These are phyloP conservation scores for Sesia apiformis DNA, from an alignment of 2,888 invertebrate genomes.

Conservation along the genomic window DNA sequence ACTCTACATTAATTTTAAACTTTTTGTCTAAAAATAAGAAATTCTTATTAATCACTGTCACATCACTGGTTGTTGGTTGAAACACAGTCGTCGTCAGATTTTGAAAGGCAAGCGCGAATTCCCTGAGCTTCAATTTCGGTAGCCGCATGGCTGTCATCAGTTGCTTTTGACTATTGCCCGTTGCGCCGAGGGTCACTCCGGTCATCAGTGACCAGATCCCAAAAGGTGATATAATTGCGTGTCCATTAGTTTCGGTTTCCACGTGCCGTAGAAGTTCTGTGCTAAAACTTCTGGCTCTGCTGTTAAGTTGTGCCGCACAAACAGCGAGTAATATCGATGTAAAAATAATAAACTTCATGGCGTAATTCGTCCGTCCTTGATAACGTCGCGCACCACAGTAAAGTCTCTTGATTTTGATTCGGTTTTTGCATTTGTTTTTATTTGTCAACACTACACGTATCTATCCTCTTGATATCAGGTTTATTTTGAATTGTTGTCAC, in stretches of 20 bases:
- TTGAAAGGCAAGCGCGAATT: conserved; percentile 45
- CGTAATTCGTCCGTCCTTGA: conserved; percentile 18
- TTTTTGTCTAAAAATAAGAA: conserved; percentile 55
- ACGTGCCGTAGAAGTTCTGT: not conserved
- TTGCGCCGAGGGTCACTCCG: conserved; percentile 52
- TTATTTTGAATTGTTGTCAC: not conserved
- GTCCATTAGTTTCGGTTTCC: not conserved
- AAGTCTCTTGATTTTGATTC: not conserved
- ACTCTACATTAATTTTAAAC: conserved; percentile 37
- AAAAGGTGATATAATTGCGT: conserved; percentile 69
- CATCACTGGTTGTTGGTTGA: conserved; percentile 38
- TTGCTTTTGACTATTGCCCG: conserved; percentile 43
- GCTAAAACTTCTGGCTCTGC: not conserved
- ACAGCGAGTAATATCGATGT: conserved; percentile 24
- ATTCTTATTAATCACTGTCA: conserved; percentile 47
- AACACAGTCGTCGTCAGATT: conserved; percentile 38
- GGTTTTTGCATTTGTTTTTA: not conserved
- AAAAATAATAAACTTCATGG: conserved; percentile 34
- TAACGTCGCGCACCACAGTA: not conserved
- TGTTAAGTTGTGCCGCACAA: not conserved
- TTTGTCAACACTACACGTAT: not conserved
- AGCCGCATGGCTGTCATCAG: conserved; percentile 45
- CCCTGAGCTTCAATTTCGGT: conserved; percentile 20
- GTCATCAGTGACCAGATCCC: conserved; percentile 72
- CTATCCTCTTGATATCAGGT: not conserved